Percentiles rank a stretch among this genome's conserved stretches.
phyloP scores from a whole-genome alignment of 2,888 invertebrate genomes.

The Lithophane ornitopus region DNA sequence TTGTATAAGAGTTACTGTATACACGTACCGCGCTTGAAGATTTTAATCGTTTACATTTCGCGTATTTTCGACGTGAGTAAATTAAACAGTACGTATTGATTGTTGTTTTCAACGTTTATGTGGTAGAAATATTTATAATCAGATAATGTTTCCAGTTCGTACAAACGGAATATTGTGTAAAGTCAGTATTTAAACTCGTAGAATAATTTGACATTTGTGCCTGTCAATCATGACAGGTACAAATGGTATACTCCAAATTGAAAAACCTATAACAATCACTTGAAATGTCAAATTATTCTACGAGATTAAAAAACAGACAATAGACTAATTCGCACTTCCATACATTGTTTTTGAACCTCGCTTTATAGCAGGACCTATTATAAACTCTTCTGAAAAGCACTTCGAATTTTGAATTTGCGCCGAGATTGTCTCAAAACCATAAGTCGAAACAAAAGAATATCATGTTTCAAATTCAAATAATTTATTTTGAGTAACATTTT shows the following conservation, averaged over 20 bases:
- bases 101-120: conserved; percentile 33
- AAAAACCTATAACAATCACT: too few relatives aligned
- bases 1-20: conserved; percentile 45
- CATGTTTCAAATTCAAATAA: too few relatives aligned
- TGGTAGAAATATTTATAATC: conserved; percentile 37
- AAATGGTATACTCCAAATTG: too few relatives aligned
- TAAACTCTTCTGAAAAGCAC: not conserved
- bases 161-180: not conserved
- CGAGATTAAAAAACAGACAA: too few relatives aligned
- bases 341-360: too few relatives aligned
- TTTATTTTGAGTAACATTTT: too few relatives aligned
- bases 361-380: not conserved
- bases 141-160: not conserved
- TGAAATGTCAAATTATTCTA: too few relatives aligned
- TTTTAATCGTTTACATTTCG: conserved; percentile 49
- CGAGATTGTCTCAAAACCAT: not conserved
- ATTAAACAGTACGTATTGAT: conserved; percentile 36
- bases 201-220: too few relatives aligned
- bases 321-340: not conserved
- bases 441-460: not conserved
- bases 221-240: too few relatives aligned
- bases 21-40: conserved; percentile 23
- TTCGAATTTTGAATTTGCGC: not conserved
- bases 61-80: conserved; percentile 24
- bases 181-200: too few relatives aligned